phyloP scores from a whole-genome alignment of 2,888 invertebrate species.

The Petrolisthes manimaculis region DNA sequence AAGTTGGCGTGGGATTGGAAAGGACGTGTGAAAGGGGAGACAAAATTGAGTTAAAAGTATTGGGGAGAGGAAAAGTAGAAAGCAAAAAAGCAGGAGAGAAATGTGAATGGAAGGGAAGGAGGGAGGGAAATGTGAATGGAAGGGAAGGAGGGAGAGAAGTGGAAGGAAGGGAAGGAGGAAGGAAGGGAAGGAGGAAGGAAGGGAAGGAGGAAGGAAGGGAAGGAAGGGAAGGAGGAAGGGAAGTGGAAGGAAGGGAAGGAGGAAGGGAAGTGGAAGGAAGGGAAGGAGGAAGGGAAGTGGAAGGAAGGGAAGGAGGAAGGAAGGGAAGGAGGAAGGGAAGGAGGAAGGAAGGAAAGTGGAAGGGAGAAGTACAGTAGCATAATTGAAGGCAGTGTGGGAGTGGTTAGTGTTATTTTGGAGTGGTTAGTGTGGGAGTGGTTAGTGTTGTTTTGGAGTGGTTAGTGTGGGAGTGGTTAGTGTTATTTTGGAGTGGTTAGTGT shows the following conservation, averaged over 20 bases:
- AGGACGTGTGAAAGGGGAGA: too few relatives aligned
- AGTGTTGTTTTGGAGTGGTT: too few relatives aligned
- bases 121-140: neutral
- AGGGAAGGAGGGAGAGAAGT: neutral
- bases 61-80: neutral
- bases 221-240: neutral
- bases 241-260: neutral
- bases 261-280: neutral
- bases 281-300: neutral
- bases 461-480: too few relatives aligned
- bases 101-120: neutral
- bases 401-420: too few relatives aligned
- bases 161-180: neutral
- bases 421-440: too few relatives aligned
- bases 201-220: neutral
- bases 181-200: neutral
- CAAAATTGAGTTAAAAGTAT: neutral
- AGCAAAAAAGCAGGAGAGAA: neutral
- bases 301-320: neutral
- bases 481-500: too few relatives aligned
- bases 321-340: neutral
- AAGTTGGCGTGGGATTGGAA: neutral
- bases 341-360: neutral
- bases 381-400: too few relatives aligned
- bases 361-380: neutral